phyloP scores from a whole-genome alignment of 2,113 vertebrate species.

The Muscicapa adusta region DNA sequence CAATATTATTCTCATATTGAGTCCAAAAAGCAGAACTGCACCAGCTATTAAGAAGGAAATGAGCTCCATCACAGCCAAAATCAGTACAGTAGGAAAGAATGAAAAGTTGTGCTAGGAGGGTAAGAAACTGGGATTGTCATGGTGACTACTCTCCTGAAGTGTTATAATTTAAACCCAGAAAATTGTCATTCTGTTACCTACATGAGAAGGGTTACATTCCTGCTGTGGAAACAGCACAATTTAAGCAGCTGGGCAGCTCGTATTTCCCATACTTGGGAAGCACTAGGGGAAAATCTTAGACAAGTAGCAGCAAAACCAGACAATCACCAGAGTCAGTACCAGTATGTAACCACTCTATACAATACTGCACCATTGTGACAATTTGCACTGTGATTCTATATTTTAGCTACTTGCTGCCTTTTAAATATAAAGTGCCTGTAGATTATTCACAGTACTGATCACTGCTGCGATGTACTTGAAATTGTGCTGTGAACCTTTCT shows the following conservation, averaged over 20 bases:
- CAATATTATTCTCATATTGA: neutral
- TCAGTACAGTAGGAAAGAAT: neutral
- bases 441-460: neutral
- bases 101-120: neutral
- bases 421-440: neutral
- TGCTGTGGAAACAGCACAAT: neutral
- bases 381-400: neutral
- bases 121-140: neutral
- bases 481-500: neutral
- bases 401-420: neutral
- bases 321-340: neutral
- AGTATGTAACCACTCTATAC: neutral
- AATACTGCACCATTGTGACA: neutral
- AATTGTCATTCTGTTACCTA: neutral
- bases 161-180: neutral
- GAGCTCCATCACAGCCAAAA: neutral
- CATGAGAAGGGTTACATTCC: neutral
- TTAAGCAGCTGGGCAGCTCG: neutral
- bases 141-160: neutral
- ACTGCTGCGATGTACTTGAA: neutral
- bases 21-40: neutral
- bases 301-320: neutral
- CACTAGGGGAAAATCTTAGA: neutral
- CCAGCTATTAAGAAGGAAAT: neutral
- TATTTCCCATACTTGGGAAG: neutral